These are phyloP conservation scores for Drosophila murphyi DNA, from an alignment of 1,140 invertebrate genomes.

Conservation along the genomic window DNA sequence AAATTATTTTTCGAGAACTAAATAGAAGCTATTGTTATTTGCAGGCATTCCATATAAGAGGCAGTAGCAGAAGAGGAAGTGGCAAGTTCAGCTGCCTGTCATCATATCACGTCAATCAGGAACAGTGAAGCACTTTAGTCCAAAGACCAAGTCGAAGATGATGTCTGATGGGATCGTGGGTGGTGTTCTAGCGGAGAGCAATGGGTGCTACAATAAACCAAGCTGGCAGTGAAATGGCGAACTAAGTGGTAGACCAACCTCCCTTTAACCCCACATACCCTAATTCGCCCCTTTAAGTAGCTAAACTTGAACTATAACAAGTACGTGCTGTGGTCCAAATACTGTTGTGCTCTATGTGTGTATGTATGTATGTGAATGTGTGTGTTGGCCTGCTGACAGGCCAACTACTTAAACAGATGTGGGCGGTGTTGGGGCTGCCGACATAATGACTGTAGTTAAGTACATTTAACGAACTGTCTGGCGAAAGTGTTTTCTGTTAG, in stretches of 20 bases:
- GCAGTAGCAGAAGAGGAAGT: background rate
- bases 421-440: background rate
- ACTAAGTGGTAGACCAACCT: conserved; percentile 57
- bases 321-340: conserved; percentile 11
- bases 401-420: conserved; percentile 15
- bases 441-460: conserved; percentile 21
- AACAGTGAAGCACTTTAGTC: conserved; percentile 63
- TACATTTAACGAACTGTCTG: conserved; percentile 28
- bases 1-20: no score
- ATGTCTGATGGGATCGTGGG: conserved; percentile 8
- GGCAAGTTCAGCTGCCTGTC: conserved; percentile 23
- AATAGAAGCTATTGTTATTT: background rate
- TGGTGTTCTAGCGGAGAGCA: background rate
- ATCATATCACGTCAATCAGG: conserved; percentile 71
- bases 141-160: conserved; percentile 25
- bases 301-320: conserved; percentile 10
- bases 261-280: conserved; percentile 14
- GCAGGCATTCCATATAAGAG: no score
- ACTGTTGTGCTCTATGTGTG: conserved; percentile 1
- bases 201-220: conserved; percentile 61
- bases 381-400: conserved; percentile 13
- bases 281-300: background rate
- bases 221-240: conserved; percentile 72
- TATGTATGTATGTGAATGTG: conserved; percentile 7
- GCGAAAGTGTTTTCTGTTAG: conserved; percentile 11